phyloP scores from a whole-genome alignment of 2,797 vertebrate genomes.

The Gymnothorax reevesii region DNA sequence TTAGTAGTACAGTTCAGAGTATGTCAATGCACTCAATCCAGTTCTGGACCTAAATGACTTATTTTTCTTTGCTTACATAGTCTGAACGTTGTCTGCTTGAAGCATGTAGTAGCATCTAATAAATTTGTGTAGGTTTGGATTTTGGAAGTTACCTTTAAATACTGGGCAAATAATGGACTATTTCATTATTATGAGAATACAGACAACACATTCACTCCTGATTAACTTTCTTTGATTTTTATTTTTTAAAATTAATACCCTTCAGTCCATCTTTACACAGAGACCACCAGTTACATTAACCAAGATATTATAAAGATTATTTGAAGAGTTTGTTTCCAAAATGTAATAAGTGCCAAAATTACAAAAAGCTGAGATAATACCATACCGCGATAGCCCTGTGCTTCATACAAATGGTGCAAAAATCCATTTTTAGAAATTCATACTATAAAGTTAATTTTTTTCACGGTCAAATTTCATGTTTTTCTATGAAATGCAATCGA shows the following conservation, averaged over 20 bases:
- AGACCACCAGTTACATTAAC: background rate
- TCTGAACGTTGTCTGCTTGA: background rate
- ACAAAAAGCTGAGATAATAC: too few species aligned
- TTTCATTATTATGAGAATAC: background rate
- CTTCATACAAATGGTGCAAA: too few species aligned
- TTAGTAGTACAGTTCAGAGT: too few species aligned
- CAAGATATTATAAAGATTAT: background rate
- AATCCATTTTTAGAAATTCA: too few species aligned
- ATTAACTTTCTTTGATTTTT: background rate
- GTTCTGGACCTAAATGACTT: background rate
- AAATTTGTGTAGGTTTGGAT: background rate
- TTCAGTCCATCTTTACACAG: background rate
- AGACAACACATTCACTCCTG: background rate
- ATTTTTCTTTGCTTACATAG: background rate
- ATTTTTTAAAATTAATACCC: background rate
- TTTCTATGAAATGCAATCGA: too few species aligned
- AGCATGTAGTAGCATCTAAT: background rate
- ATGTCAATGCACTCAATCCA: background rate
- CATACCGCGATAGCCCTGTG: too few species aligned
- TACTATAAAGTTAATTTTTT: too few species aligned
- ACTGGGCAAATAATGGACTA: background rate
- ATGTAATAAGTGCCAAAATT: too few species aligned
- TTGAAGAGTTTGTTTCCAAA: too few species aligned
- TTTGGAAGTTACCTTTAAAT: background rate
- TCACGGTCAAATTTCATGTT: too few species aligned